A percentile compares a stretch with the other conserved stretches of the same genome.
Evolutionary conservation across 1,140 invertebrate genomes (phyloP).

Genomic region (Drosophila teissieri): DNA sequence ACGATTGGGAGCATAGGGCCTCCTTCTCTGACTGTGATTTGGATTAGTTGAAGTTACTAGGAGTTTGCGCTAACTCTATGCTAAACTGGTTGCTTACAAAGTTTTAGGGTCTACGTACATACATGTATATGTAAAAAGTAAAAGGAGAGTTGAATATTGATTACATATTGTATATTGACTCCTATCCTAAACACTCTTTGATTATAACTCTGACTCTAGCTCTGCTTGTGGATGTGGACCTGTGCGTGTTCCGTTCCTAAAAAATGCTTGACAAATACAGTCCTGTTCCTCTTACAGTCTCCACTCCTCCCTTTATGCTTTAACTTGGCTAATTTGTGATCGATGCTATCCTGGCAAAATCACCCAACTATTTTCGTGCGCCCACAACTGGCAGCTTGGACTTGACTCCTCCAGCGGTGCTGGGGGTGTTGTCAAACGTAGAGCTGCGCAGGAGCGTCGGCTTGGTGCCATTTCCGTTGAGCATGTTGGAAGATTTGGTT

Average conservation of each 20-base stretch:
- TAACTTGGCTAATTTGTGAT: conserved; percentile 2
- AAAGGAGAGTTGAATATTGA: conserved; percentile 44
- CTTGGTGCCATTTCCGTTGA: conserved; percentile 42
- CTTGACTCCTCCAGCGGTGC: conserved; percentile 18
- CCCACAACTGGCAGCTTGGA: conserved; percentile 63
- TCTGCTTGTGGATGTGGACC: conserved; percentile 23
- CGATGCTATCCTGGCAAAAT: neutral
- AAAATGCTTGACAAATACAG: conserved; percentile 58
- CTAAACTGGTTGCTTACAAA: conserved; percentile 52
- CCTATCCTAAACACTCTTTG: conserved; percentile 62
- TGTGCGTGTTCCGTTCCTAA: conserved; percentile 46
- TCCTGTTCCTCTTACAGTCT: conserved; percentile 12
- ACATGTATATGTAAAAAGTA: conserved; percentile 31
- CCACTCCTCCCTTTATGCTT: conserved; percentile 2
- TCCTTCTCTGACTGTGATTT: conserved; percentile 61
- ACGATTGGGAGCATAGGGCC: conserved; percentile 44
- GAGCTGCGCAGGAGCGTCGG: conserved; percentile 87
- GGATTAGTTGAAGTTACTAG: conserved; percentile 65
- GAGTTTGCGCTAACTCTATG: conserved; percentile 41
- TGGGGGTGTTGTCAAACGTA: conserved; percentile 88
- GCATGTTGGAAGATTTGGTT: conserved; percentile 69
- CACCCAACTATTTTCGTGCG: conserved; percentile 24
- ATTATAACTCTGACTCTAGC: conserved; percentile 47
- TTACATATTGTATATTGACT: conserved; percentile 45
- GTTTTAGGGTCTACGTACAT: conserved; percentile 29